Conservation (phyloP, 2,113 vertebrate species). For the Oryzias celebensis region DNA sequence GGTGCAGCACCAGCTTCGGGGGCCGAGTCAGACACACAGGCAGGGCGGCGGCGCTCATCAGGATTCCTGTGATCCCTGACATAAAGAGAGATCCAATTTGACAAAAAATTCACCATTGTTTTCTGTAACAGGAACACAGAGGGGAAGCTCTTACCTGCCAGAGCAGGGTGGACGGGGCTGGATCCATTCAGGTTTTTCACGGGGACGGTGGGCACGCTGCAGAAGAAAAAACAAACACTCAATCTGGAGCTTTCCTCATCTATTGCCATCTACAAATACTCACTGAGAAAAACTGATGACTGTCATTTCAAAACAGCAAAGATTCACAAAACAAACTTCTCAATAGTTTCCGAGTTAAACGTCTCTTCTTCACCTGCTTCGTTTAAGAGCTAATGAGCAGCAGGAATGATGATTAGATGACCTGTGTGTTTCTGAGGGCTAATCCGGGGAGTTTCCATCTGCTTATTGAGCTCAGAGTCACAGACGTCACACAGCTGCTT, state of each 20-base stretch:
- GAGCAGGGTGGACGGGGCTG: slow-evolving; percentile 88
- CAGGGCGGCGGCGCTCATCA: slow-evolving; percentile 91
- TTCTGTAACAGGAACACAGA: not conserved
- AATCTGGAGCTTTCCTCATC: not conserved
- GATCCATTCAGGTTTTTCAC: slow-evolving; percentile 94
- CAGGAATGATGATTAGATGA: not conserved
- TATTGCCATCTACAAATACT: slow-evolving; percentile 14
- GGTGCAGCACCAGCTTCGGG: slow-evolving; percentile 89
- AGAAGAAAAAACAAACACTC: slow-evolving; percentile 17
- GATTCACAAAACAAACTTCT: no score
- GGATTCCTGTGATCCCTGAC: slow-evolving; percentile 93
- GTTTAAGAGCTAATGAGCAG: no score
- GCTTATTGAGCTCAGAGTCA: slow-evolving; percentile 50
- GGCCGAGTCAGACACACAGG: slow-evolving; percentile 92
- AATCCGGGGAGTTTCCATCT: slow-evolving; percentile 66
- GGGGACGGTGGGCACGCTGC: slow-evolving; percentile 88
- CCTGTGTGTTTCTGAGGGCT: slow-evolving; percentile 45
- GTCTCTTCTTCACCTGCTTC: no score
- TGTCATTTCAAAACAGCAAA: slow-evolving; percentile 42
- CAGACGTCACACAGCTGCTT: slow-evolving; percentile 41
- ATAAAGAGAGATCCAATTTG: not conserved
- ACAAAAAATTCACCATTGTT: no score
- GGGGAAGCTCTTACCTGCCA: slow-evolving; percentile 81
- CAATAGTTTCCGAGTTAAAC: no score
- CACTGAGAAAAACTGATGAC: slow-evolving; percentile 56